A percentile compares a stretch with the other conserved stretches of the same genome.
Conservation (phyloP, 2,797 vertebrate species). For the Botia almorhae region DNA sequence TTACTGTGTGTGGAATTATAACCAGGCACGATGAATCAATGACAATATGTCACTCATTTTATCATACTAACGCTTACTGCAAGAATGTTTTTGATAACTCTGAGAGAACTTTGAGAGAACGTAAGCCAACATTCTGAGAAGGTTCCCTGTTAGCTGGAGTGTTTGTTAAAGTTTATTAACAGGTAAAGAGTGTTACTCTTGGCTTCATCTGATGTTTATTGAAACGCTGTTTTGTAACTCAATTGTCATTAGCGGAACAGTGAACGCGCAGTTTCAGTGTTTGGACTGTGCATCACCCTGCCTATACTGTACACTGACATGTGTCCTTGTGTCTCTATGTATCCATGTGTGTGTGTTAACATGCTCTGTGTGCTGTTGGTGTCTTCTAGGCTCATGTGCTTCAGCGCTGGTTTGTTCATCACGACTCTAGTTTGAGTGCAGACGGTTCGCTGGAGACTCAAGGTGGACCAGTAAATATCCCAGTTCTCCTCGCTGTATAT, state of each 20-base stretch:
- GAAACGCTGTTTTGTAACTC: neutral
- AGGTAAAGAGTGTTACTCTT: neutral
- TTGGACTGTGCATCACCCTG: neutral
- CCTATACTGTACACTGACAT: neutral
- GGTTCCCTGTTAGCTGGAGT: no score
- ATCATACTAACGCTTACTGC: neutral
- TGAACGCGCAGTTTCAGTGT: conserved; percentile 1
- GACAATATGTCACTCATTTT: neutral
- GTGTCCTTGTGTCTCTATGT: conserved; percentile 29
- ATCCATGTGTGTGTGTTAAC: conserved; percentile 26
- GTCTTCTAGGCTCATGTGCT: conserved; percentile 64
- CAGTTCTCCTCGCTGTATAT: conserved; percentile 46
- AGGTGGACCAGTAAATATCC: conserved; percentile 64
- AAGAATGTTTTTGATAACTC: no score
- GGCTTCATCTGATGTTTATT: neutral
- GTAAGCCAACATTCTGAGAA: neutral
- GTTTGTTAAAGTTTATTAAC: no score
- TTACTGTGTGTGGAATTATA: neutral
- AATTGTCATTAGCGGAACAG: neutral
- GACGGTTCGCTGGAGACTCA: conserved; percentile 51
- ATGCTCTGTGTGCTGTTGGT: conserved; percentile 58
- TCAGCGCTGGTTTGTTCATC: conserved; percentile 60
- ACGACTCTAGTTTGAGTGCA: conserved; percentile 63
- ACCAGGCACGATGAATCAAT: neutral
- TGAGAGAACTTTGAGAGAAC: no score